A percentile compares a stretch with the other conserved stretches of the same genome.
These are phyloP conservation scores for Zophobas morio DNA, from an alignment of 1,140 invertebrate genomes.

Conservation along the genomic window DNA sequence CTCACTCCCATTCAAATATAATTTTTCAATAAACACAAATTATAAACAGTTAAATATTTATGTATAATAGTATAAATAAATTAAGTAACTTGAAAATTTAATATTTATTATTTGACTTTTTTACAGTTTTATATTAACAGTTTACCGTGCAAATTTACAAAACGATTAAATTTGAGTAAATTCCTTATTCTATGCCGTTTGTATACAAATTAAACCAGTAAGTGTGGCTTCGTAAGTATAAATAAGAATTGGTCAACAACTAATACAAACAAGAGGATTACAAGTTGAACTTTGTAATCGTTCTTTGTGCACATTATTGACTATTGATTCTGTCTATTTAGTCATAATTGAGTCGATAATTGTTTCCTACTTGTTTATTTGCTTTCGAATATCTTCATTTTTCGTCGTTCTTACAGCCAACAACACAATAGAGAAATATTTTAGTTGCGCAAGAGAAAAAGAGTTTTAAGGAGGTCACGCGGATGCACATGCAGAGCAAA, in stretches of 20 bases:
- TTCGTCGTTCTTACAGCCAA: constrained; percentile 17
- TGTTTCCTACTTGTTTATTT: constrained; percentile 43
- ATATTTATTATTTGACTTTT: constrained; percentile 56
- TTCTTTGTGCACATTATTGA: constrained; percentile 49
- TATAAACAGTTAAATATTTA: constrained; percentile 57
- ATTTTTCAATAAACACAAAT: constrained; percentile 46
- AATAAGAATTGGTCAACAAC: constrained; percentile 60
- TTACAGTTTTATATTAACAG: constrained; percentile 57
- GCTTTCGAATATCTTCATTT: constrained; percentile 35
- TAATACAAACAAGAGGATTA: constrained; percentile 55
- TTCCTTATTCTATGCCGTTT: constrained; percentile 12
- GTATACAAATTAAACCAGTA: constrained; percentile 33
- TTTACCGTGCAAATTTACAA: constrained; percentile 61
- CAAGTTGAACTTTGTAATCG: constrained; percentile 50
- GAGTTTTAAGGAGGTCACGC: too few species aligned
- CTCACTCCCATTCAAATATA: constrained; percentile 20
- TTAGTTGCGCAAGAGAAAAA: too few species aligned
- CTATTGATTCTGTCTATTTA: constrained; percentile 46
- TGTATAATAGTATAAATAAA: constrained; percentile 56
- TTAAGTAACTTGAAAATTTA: constrained; percentile 46
- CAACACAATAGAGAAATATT: background rate
- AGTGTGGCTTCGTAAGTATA: constrained; percentile 51
- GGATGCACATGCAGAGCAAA: too few species aligned
- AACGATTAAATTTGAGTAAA: constrained; percentile 60
- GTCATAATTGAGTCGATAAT: constrained; percentile 47